phyloP scores from a whole-genome alignment of 1,140 invertebrate genomes.

The Ephestia elutella region DNA sequence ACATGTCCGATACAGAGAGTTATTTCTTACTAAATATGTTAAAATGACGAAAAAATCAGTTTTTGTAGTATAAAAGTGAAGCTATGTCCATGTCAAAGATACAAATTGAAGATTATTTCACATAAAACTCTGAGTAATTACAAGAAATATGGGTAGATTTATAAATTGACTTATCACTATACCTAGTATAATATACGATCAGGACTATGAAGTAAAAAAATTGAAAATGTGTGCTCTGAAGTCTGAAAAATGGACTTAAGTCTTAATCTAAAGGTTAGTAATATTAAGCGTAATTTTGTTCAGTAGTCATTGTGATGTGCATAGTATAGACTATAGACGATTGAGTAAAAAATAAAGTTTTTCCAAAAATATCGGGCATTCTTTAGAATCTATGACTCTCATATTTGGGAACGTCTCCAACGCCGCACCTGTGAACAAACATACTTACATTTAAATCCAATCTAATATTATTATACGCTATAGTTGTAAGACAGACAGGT shows the following conservation, averaged over 20 bases:
- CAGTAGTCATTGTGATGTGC: constrained; percentile 10
- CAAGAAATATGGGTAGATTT: neutral
- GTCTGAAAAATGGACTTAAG: neutral
- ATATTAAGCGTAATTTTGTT: constrained; percentile 11
- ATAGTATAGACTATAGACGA: constrained; percentile 19
- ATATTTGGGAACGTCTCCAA: constrained; percentile 52
- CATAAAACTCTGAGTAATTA: too few species aligned
- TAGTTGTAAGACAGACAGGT: too few species aligned
- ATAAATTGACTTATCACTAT: neutral
- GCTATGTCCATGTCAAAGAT: too few species aligned
- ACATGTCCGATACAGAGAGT: too few species aligned
- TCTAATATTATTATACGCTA: neutral
- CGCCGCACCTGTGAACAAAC: constrained; percentile 43
- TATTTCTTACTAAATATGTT: too few species aligned
- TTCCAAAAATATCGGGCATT: constrained; percentile 62
- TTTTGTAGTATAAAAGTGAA: too few species aligned
- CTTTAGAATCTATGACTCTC: constrained; percentile 25
- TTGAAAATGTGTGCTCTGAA: neutral
- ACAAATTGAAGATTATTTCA: too few species aligned
- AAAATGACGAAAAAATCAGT: too few species aligned
- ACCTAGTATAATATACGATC: neutral
- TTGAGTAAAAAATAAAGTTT: constrained; percentile 28
- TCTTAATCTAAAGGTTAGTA: constrained; percentile 8
- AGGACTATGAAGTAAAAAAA: neutral
- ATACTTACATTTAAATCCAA: too few species aligned